Conservation (phyloP, 1,140 invertebrate genomes). For the Agraylea sexmaculata region DNA sequence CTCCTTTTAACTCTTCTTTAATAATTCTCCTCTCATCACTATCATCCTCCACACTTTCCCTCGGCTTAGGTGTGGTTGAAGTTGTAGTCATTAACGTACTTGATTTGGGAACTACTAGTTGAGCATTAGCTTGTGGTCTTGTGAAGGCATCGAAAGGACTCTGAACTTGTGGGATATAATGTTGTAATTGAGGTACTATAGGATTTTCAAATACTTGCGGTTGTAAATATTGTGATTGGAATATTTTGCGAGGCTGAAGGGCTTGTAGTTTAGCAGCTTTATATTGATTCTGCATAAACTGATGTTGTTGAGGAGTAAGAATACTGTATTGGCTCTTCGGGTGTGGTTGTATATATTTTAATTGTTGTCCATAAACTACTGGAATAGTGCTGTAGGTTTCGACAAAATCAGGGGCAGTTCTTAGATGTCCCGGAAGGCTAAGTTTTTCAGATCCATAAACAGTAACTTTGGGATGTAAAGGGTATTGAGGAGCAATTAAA, state of each 20-base stretch:
- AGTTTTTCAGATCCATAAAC: slow-evolving; percentile 15
- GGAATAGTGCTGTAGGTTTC: slow-evolving; percentile 12
- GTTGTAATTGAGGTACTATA: slow-evolving; percentile 16
- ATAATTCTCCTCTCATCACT: slow-evolving; percentile 24
- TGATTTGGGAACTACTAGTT: slow-evolving; percentile 3
- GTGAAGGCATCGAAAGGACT: slow-evolving; percentile 15
- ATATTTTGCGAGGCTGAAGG: slow-evolving; percentile 1
- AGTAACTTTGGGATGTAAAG: slow-evolving; percentile 9
- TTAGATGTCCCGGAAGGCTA: slow-evolving; percentile 6
- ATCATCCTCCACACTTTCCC: slow-evolving; percentile 25
- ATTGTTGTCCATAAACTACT: slow-evolving; percentile 14
- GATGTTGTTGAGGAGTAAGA: not conserved
- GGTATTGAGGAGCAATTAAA: slow-evolving; percentile 11
- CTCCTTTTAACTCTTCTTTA: slow-evolving; percentile 27
- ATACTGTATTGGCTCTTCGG: slow-evolving; percentile 8
- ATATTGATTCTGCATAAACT: not conserved
- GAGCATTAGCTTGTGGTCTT: slow-evolving; percentile 5
- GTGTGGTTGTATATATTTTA: slow-evolving; percentile 11
- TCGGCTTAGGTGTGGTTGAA: slow-evolving; percentile 3
- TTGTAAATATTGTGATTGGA: slow-evolving; percentile 11
- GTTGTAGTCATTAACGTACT: not conserved
- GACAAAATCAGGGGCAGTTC: slow-evolving; percentile 8
- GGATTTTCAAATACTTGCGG: slow-evolving; percentile 19
- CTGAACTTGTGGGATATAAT: slow-evolving; percentile 12
- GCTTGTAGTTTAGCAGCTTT: slow-evolving; percentile 3